Evolutionary conservation across 2,888 invertebrate species (phyloP), one percentile per base, ranked within the genome.

Genomic region (Ormyrus pomaceus): DNA sequence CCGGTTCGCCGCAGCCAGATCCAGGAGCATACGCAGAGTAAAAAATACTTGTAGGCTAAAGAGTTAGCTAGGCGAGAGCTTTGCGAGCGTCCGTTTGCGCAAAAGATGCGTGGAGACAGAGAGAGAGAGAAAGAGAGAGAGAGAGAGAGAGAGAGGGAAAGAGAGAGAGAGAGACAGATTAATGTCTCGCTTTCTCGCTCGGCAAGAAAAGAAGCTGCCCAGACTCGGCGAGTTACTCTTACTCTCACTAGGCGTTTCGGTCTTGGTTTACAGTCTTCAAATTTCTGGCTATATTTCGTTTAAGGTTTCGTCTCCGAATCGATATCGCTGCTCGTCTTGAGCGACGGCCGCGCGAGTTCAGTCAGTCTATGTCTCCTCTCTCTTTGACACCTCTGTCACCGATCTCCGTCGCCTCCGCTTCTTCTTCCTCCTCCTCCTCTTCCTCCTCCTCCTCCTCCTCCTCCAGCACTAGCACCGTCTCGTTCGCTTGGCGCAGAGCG

Each of bases 371-470:
- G 61, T 69, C 58, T 77, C 48, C 74, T 64, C 70, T 34, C 34
- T 79, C 68, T 56, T 61, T 19, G 69, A 62, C 69, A 77, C 70
- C 73, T 75, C 69, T 77, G 45, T 76, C 61, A 69, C 68, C 77
- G 64, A 65, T 81, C 65, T 56, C n/a, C 19, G 61, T 53, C 53
- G 11, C 59, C 70, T 77, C 56, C 62, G 68, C 61, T 19, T 61
- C n/a, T 56, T n/a, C 13, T 55, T 11, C 55, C 45, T 45, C 55
- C 68, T 69, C 69, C 69, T 48, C 61, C 62, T 53, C 68, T 13
- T n/a, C 66, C 59, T 6, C 55, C n/a, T 34, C 55, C 59, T 65
- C 45, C 69, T 61, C 58, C 73, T 62, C 65, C 68, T 79, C 68
- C 69, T 72, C 71, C 70, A 62, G 58, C 10, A 55, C 61, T 48